Evolutionary conservation across 2,797 vertebrate genomes (phyloP).

Genomic region (Sebastes kiyomatsui): DNA sequence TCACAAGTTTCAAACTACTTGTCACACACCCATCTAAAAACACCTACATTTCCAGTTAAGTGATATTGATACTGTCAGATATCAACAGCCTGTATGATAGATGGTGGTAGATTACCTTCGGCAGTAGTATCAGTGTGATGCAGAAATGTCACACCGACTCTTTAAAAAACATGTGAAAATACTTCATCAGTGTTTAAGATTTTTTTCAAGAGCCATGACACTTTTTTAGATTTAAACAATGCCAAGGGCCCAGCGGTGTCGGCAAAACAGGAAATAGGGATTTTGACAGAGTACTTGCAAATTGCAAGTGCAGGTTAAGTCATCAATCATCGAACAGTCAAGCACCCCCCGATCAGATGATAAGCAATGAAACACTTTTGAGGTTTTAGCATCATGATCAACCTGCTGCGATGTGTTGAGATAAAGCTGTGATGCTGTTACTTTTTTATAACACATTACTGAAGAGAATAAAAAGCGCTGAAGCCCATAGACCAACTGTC

Average conservation of each 20-base stretch:
- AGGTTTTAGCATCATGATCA: background rate
- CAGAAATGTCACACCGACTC: background rate
- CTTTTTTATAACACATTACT: constrained; percentile 21
- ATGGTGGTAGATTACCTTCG: background rate
- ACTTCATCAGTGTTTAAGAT: background rate
- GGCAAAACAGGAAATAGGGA: background rate
- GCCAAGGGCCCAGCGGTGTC: background rate
- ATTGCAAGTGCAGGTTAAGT: background rate
- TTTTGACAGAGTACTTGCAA: background rate
- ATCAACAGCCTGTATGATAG: background rate
- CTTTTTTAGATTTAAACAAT: background rate
- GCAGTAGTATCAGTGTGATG: background rate
- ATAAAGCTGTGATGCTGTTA: background rate
- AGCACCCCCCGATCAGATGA: background rate
- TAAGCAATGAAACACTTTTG: too few species aligned
- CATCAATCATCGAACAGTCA: background rate
- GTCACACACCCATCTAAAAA: background rate
- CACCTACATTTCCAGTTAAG: background rate
- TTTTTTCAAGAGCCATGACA: background rate
- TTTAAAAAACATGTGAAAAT: background rate
- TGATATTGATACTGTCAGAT: background rate
- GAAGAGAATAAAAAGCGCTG: background rate
- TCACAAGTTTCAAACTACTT: background rate
- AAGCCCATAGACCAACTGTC: background rate
- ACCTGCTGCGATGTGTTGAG: background rate